Evolutionary conservation across 2,113 vertebrate genomes (phyloP).

Genomic region (Crotalus horridus): DNA sequence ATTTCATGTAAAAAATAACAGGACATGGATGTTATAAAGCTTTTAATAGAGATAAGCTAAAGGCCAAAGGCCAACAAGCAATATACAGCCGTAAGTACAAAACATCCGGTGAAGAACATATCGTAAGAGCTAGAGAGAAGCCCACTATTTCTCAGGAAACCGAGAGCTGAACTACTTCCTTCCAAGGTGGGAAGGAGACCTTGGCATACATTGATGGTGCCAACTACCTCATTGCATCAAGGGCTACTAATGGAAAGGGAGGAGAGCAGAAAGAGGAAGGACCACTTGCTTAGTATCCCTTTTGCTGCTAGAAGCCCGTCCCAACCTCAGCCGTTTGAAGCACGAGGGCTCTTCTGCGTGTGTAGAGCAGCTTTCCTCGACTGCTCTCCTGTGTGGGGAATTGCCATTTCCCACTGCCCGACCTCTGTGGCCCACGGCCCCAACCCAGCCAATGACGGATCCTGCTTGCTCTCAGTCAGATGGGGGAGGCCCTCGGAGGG

Average conservation of each 20-base stretch:
- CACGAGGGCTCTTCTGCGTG: rapidly evolving
- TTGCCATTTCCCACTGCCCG: neutral
- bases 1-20: constrained; percentile 36
- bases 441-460: neutral
- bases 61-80: neutral
- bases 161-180: neutral
- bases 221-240: rapidly evolving
- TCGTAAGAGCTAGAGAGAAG: constrained; percentile 32
- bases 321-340: rapidly evolving
- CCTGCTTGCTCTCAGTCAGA: neutral
- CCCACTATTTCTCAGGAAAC: neutral
- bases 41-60: constrained; percentile 53
- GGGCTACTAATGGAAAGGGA: neutral
- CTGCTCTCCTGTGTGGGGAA: neutral
- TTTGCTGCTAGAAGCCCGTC: neutral
- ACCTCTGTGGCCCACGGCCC: neutral
- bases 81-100: constrained; percentile 52
- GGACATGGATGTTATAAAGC: constrained; percentile 44
- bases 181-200: rapidly evolving
- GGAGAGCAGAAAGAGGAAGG: neutral
- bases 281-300: neutral
- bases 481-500: neutral
- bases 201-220: neutral
- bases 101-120: constrained; percentile 60
- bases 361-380: neutral